A percentile compares a stretch with the other conserved stretches of the same genome.
phyloP scores from a whole-genome alignment of 2,888 invertebrate genomes.

The Sipunculus nudus region DNA sequence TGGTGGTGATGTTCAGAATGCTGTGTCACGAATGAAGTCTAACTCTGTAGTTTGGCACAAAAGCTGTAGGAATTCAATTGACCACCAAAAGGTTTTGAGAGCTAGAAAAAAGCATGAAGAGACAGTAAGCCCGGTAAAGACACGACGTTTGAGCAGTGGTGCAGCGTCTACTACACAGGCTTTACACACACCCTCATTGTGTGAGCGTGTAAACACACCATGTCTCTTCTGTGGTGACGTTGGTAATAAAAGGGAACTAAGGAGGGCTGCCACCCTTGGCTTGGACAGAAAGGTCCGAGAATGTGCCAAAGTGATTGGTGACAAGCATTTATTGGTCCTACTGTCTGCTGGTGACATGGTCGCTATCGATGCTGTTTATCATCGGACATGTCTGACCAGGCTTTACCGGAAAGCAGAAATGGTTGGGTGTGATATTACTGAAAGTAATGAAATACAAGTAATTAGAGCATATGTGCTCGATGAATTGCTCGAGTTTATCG shows the following conservation, averaged over 20 bases:
- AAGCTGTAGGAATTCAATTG: background rate
- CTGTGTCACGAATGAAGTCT: background rate
- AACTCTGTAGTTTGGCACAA: background rate
- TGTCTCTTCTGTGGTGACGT: conserved; percentile 2
- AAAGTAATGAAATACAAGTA: background rate
- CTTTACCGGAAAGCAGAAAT: background rate
- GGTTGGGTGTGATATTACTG: background rate
- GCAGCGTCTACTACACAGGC: background rate
- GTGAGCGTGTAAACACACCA: background rate
- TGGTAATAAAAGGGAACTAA: background rate
- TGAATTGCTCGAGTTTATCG: conserved; percentile 1
- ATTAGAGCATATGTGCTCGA: background rate
- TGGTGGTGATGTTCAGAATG: background rate
- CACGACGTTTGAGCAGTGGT: background rate
- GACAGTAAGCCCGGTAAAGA: background rate
- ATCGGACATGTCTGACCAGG: background rate
- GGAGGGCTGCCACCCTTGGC: background rate
- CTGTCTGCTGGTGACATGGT: background rate
- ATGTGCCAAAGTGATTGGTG: background rate
- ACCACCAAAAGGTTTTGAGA: background rate
- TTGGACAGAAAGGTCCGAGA: background rate
- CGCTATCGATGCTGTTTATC: too few species aligned
- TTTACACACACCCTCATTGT: conserved; percentile 1
- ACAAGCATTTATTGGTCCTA: background rate
- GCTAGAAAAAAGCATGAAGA: background rate